Evolutionary conservation across 2,888 invertebrate species (phyloP).

Genomic region (Lasius fuliginosus): DNA sequence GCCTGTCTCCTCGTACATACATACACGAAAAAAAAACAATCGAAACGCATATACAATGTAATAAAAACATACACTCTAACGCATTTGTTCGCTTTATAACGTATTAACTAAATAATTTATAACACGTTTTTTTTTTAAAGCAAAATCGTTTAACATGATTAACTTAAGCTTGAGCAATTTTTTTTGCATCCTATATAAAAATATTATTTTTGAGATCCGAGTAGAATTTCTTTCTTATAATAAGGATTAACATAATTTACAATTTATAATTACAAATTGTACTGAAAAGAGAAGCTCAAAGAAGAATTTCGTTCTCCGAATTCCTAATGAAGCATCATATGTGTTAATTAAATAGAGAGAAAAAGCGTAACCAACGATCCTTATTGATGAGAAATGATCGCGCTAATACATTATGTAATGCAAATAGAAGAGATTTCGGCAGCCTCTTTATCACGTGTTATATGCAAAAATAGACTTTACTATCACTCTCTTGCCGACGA

Average conservation of each 20-base stretch:
- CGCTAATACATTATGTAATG: constrained; percentile 26
- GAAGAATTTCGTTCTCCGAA: background rate
- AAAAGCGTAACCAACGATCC: background rate
- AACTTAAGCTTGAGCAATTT: constrained; percentile 53
- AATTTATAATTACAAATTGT: background rate
- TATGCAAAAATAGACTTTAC: constrained; percentile 81
- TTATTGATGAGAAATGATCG: constrained; percentile 27
- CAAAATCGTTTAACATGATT: background rate
- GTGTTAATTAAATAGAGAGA: background rate
- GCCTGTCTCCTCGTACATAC: background rate
- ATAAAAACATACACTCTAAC: background rate
- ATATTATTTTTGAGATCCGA: constrained; percentile 26
- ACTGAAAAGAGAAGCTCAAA: background rate
- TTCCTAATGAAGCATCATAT: background rate
- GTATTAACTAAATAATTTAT: constrained; percentile 15
- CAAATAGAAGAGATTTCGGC: constrained; percentile 76
- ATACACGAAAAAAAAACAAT: background rate
- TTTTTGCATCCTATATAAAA: constrained; percentile 40
- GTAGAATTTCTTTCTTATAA: background rate
- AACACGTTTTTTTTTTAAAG: background rate
- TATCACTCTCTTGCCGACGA: constrained; percentile 67
- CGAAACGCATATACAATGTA: background rate
- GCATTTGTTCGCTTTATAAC: background rate
- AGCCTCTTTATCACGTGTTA: constrained; percentile 61
- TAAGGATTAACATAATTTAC: background rate